Evolutionary conservation across 2,113 vertebrate genomes (phyloP), one percentile per base, ranked within the genome.

Genomic region (Chaenogobius annularis): DNA sequence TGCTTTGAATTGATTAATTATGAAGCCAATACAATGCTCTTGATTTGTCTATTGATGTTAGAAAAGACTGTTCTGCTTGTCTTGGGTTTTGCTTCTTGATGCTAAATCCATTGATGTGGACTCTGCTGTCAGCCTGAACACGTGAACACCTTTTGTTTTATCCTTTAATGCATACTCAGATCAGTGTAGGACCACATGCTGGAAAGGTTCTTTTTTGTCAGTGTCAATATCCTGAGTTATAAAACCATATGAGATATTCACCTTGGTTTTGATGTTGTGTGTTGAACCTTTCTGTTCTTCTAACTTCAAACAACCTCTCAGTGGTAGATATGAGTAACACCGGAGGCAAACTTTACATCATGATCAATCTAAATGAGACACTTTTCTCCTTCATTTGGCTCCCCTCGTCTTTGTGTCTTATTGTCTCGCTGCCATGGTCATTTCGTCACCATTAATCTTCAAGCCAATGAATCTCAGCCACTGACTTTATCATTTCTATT

Each of bases 401-500:
- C 20, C 31, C 43, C 19, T 40, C 61, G 63, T 59, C 78, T 83
- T 75, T 77, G 71, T 65, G 48, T 84, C 74, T 68, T 72, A 84
- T 84, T 83, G 78, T 84, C 82, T 82, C 73, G 50, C 75, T 54
- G 70, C 80, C 46, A 55, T 70, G 54, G 68, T 88, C 74, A 82
- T 84, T 81, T 80, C 75, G 71, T 72, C 73, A 66, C 77, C 83
- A 89, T 92, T 91, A 87, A 90, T 91, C 88, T 90, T 88, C 79
- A 84, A 79, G 66, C 79, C 84, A 87, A 86, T 90, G 83, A 92
- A 89, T 88, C 81, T 84, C 72, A 83, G 74, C 80, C 83, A 75
- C 83, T 64, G 90, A 86, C 89, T 91, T 84, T 81, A 89, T 92
- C 90, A 79, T 73, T 83, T 68, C 81, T 74, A 77, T 86, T 89